Evolutionary conservation across 2,113 vertebrate species (phyloP).

Genomic region (Otis tarda): DNA sequence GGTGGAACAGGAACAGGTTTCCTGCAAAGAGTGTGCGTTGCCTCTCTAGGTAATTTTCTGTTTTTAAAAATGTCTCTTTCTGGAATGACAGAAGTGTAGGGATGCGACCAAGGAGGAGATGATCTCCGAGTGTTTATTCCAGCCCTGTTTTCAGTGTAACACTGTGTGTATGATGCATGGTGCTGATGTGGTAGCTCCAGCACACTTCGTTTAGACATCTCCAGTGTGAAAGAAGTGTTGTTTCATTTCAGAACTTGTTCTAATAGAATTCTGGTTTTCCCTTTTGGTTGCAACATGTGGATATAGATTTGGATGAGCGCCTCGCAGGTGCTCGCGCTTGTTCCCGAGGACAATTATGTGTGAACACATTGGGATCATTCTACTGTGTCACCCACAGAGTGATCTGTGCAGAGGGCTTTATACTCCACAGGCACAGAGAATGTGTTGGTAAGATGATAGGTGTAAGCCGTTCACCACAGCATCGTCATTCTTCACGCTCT

Average conservation of each 20-base stretch:
- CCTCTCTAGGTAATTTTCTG: not conserved
- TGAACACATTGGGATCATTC: conserved; percentile 79
- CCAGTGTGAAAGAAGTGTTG: not conserved
- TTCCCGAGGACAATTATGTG: conserved; percentile 74
- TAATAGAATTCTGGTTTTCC: conserved; percentile 70
- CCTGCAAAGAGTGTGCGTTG: not conserved
- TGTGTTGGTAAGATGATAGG: conserved; percentile 77
- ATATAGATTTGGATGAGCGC: conserved; percentile 75
- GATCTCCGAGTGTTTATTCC: not conserved
- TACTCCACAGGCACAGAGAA: conserved; percentile 70
- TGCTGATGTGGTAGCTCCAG: not conserved
- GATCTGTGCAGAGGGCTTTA: conserved; percentile 78
- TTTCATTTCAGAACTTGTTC: conserved; percentile 21
- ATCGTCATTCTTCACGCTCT: conserved; percentile 25
- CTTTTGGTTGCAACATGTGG: conserved; percentile 35
- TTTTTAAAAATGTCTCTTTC: not conserved
- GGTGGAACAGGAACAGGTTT: not conserved
- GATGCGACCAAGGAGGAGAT: not conserved
- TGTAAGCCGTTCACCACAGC: not conserved
- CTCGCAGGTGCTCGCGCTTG: conserved; percentile 72
- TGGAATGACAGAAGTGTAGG: not conserved
- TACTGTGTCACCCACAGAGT: conserved; percentile 76
- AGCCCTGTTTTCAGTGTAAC: not conserved
- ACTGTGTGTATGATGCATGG: not conserved
- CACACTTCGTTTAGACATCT: not conserved